Evolutionary conservation across 2,113 vertebrate species (phyloP), one percentile per base, ranked within the genome.

Genomic region (Dicerorhinus sumatrensis): DNA sequence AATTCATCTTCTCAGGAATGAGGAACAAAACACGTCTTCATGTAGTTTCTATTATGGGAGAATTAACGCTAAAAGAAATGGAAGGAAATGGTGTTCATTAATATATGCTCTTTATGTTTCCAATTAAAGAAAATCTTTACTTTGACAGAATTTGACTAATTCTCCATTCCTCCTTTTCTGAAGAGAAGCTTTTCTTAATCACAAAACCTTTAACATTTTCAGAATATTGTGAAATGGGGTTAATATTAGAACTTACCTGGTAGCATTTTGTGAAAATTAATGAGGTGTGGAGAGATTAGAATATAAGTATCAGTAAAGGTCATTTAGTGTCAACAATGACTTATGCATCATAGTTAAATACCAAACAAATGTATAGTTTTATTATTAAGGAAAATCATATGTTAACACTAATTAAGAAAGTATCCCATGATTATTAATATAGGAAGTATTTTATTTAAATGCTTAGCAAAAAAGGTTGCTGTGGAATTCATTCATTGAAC

Each of bases 231-330:
- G 82, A 96, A 93, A 60, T 56, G 12, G 0, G 67, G 70, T 20
- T 79, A 96, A 56, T 63, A 81, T 81, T 97, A 95, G 93, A 92
- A 96, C 51, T 95, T 80, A 76, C 31, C 17, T 95, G 36, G 79
- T 20, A 86, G 31, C 63, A 56, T 91, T 94, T 72, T 89, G 20
- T 77, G 82, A 89, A 77, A 96, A 95, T 97, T 86, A 82, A 46
- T 90, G 11, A 76, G 54, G 69, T 89, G 6, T 65, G 79, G 60
- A 63, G 25, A 73, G 36, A 6, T 48, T 83, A 91, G 67, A 73
- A 60, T 29, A 11, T 89, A 93, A 72, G 14, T 87, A 36, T 72
- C 4, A 80, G 18, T 20, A 89, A 90, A 92, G 36, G 21, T 90
- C 20, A 94, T 60, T 93, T 75, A 31, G 3, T 65, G 60, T 54